These are phyloP conservation scores for Pterophyllum scalare DNA, from an alignment of 2,113 vertebrate genomes.

Conservation along the genomic window DNA sequence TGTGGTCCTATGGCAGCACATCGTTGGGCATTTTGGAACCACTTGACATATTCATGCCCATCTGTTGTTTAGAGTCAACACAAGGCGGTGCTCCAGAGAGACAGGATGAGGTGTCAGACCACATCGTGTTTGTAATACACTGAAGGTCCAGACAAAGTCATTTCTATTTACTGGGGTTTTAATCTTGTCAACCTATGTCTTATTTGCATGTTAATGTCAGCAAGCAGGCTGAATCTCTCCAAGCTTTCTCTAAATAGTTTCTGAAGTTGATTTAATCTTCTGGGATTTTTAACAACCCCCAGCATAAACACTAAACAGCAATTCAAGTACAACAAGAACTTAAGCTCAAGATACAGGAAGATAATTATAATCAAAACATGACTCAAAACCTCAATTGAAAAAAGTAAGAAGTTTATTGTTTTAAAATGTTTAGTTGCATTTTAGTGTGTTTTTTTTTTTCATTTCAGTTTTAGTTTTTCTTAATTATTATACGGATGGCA, in stretches of 20 bases:
- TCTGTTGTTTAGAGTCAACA: constrained; percentile 78
- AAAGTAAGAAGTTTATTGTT: not conserved
- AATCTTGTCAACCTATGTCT: constrained; percentile 11
- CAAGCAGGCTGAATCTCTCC: constrained; percentile 21
- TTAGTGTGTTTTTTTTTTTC: not conserved
- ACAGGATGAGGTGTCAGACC: constrained; percentile 53
- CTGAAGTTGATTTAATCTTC: not conserved
- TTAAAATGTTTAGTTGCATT: not conserved
- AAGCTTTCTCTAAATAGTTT: not conserved
- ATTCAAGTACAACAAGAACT: not conserved
- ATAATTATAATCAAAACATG: not conserved
- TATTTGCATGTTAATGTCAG: constrained; percentile 37
- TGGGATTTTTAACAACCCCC: not conserved
- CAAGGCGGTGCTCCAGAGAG: constrained; percentile 60
- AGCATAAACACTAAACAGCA: not conserved
- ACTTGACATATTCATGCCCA: constrained; percentile 76
- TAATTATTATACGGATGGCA: not conserved
- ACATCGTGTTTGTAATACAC: constrained; percentile 36
- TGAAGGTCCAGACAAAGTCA: constrained; percentile 67
- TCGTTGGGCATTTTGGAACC: constrained; percentile 50
- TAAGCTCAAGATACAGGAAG: not conserved
- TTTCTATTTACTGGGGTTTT: constrained; percentile 35
- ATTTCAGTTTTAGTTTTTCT: not conserved
- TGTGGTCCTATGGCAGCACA: constrained; percentile 19
- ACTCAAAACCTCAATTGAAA: not conserved